Evolutionary conservation across 1,140 invertebrate genomes (phyloP).

Genomic region (Ceratina australensis): DNA sequence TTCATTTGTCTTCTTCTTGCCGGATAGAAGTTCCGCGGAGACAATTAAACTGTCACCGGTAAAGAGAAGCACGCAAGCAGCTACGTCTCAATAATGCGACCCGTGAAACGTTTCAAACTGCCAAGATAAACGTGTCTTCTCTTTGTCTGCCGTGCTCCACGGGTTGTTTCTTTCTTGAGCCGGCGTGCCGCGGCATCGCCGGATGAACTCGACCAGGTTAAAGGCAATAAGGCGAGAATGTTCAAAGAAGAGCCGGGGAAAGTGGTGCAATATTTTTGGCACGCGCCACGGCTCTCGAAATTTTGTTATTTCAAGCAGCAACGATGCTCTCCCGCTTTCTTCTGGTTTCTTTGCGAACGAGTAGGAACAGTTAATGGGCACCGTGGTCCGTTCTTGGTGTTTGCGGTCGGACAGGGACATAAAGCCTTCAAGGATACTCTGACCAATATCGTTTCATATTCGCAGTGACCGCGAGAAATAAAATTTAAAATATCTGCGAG

Average conservation of each 20-base stretch:
- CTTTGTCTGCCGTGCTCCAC: background rate
- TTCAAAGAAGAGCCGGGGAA: background rate
- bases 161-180: background rate
- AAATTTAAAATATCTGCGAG: too few relatives aligned
- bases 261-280: slow-evolving; percentile 17
- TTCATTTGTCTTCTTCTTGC: slow-evolving; percentile 17
- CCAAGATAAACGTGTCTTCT: slow-evolving; percentile 7
- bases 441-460: slow-evolving; percentile 59
- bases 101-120: background rate
- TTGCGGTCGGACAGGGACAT: slow-evolving; percentile 68
- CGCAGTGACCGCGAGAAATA: slow-evolving; percentile 71
- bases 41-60: slow-evolving; percentile 25
- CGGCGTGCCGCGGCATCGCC: background rate
- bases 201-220: slow-evolving; percentile 4
- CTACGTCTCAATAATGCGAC: slow-evolving; percentile 28
- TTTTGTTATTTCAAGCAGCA: background rate
- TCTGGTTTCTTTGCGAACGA: slow-evolving; percentile 14
- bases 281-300: background rate
- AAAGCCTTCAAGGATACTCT: slow-evolving; percentile 59
- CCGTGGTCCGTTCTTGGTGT: slow-evolving; percentile 41
- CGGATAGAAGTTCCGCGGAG: background rate
- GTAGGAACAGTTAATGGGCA: slow-evolving; percentile 48
- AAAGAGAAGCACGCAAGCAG: background rate
- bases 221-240: slow-evolving; percentile 11
- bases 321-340: background rate